phyloP scores from a whole-genome alignment of 2,797 vertebrate species.

The Halcyon smyrnensis region DNA sequence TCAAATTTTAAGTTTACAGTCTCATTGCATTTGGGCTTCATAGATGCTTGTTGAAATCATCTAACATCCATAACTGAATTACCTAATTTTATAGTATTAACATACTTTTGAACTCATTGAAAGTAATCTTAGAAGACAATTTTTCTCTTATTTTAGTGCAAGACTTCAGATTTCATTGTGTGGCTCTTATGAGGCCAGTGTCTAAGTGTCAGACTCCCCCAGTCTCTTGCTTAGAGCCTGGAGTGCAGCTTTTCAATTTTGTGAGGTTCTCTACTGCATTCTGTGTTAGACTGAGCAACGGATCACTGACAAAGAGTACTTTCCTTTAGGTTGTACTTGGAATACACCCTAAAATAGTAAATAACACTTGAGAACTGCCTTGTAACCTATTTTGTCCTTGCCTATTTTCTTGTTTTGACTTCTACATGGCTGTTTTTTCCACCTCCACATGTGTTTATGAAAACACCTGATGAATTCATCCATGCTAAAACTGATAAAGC shows the following conservation, averaged over 20 bases:
- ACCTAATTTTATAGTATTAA: not conserved
- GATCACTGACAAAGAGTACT: not conserved
- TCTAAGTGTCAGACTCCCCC: not conserved
- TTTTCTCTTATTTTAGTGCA: not conserved
- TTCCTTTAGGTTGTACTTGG: not conserved
- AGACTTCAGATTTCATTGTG: not conserved
- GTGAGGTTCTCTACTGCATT: not conserved
- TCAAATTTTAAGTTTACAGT: not conserved
- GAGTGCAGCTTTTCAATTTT: not conserved
- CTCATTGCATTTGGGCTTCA: not conserved
- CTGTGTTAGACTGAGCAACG: not conserved
- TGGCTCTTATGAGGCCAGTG: not conserved
- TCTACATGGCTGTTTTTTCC: not conserved
- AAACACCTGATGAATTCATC: not conserved
- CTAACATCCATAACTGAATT: not conserved
- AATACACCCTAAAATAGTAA: not conserved
- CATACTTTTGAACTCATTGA: not conserved
- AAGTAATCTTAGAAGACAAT: not conserved
- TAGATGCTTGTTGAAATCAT: not conserved
- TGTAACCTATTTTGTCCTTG: not conserved
- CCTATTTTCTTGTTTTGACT: not conserved
- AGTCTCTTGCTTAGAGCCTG: not conserved
- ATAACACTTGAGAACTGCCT: not conserved
- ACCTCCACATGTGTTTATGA: rapidly evolving
- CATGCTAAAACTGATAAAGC: not conserved